Evolutionary conservation across 2,113 vertebrate species (phyloP).

Genomic region (Tenrec ecaudatus): DNA sequence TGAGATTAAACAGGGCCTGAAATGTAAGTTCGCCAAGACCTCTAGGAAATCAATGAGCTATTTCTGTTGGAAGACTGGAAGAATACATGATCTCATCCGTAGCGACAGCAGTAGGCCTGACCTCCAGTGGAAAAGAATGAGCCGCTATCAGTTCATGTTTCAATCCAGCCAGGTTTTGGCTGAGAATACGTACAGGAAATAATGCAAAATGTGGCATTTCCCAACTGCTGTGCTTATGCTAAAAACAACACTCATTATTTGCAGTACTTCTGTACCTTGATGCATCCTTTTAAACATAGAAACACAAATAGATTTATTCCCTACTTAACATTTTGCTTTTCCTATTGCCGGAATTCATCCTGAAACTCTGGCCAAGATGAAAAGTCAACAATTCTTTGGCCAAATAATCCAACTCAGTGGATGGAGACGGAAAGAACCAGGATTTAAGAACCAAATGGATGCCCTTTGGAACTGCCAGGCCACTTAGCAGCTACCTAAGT

Average conservation of each 20-base stretch:
- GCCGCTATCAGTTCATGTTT: not conserved
- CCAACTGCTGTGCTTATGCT: not conserved
- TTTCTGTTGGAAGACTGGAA: not conserved
- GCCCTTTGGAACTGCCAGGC: not conserved
- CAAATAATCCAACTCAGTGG: not conserved
- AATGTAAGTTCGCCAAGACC: slow-evolving; percentile 32
- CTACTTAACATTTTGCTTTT: not conserved
- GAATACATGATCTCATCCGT: not conserved
- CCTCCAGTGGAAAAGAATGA: not conserved
- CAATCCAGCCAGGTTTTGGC: not conserved
- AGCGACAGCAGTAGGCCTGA: not conserved
- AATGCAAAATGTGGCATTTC: not conserved
- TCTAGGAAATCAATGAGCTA: slow-evolving; percentile 25
- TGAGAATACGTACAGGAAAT: not conserved
- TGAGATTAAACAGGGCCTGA: slow-evolving; percentile 45
- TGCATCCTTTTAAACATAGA: not conserved
- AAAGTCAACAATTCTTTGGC: not conserved
- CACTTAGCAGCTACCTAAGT: not conserved
- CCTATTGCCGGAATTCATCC: not conserved
- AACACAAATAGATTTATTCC: not conserved
- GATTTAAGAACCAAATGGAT: not conserved
- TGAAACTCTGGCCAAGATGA: not conserved
- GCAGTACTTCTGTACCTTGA: not conserved
- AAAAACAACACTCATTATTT: not conserved
- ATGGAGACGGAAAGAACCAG: not conserved